phyloP scores from a whole-genome alignment of 2,113 vertebrate species.

The Sialia sialis region DNA sequence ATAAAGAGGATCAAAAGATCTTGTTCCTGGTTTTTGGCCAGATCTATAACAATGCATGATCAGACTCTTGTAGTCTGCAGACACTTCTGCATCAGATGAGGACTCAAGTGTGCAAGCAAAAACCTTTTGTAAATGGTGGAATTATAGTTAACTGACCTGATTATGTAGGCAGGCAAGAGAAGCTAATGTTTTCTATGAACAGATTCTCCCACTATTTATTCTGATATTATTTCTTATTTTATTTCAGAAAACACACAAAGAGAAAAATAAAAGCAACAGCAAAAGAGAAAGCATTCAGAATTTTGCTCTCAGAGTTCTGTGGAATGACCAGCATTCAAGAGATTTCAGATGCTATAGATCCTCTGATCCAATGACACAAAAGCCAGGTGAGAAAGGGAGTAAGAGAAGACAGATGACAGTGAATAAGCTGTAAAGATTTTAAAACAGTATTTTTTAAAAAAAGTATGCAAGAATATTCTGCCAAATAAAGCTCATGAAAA shows the following conservation, averaged over 20 bases:
- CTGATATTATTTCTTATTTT: not conserved
- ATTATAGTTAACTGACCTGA: not conserved
- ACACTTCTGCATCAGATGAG: not conserved
- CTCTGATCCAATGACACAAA: not conserved
- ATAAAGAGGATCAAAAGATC: not conserved
- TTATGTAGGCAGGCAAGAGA: not conserved
- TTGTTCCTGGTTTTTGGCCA: not conserved
- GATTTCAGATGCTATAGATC: not conserved
- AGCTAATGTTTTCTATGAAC: not conserved
- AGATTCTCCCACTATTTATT: not conserved
- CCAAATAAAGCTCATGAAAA: constrained; percentile 7
- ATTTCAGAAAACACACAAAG: not conserved
- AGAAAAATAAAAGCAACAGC: not conserved
- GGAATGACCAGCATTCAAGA: not conserved
- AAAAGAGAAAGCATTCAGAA: not conserved
- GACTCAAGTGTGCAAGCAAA: not conserved
- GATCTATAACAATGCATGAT: not conserved
- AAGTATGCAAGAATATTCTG: not conserved
- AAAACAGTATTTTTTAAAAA: not conserved
- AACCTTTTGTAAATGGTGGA: not conserved
- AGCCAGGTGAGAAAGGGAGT: not conserved
- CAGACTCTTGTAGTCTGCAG: not conserved
- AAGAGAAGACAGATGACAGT: not conserved
- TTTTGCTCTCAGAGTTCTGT: not conserved
- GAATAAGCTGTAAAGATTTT: not conserved